Percentiles rank a stretch among this genome's conserved stretches.
These are phyloP conservation scores for Dasyprocta punctata DNA, from an alignment of 2,113 vertebrate genomes.

Conservation along the genomic window DNA sequence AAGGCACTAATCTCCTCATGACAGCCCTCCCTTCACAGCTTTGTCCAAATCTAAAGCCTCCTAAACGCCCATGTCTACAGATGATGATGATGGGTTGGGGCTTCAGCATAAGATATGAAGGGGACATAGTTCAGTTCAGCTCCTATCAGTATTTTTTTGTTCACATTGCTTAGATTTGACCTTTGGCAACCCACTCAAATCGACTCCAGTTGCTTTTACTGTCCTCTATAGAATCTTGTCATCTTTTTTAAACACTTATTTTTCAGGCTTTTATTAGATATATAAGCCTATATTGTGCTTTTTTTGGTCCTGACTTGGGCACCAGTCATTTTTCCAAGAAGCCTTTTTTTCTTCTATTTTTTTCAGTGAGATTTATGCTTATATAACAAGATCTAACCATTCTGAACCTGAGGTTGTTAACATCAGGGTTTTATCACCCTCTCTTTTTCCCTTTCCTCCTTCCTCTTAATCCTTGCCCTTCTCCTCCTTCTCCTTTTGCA, in stretches of 20 bases:
- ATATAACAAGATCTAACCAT: neutral
- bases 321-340: neutral
- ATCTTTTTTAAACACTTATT: neutral
- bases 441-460: neutral
- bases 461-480: neutral
- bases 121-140: neutral
- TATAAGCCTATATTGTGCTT: fast-evolving
- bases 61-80: neutral
- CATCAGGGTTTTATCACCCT: neutral
- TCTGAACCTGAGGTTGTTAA: neutral
- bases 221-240: neutral
- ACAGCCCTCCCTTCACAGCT: neutral
- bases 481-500: too few relatives aligned
- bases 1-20: neutral
- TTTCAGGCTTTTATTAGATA: neutral
- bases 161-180: neutral
- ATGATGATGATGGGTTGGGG: neutral
- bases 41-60: neutral
- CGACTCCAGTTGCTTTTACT: neutral
- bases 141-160: neutral
- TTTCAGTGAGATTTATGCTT: neutral
- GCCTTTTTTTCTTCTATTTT: neutral
- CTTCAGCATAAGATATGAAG: neutral
- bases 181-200: neutral
- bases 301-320: neutral